Evolutionary conservation across 2,797 vertebrate genomes (phyloP).

Genomic region (Tenualosa ilisha): DNA sequence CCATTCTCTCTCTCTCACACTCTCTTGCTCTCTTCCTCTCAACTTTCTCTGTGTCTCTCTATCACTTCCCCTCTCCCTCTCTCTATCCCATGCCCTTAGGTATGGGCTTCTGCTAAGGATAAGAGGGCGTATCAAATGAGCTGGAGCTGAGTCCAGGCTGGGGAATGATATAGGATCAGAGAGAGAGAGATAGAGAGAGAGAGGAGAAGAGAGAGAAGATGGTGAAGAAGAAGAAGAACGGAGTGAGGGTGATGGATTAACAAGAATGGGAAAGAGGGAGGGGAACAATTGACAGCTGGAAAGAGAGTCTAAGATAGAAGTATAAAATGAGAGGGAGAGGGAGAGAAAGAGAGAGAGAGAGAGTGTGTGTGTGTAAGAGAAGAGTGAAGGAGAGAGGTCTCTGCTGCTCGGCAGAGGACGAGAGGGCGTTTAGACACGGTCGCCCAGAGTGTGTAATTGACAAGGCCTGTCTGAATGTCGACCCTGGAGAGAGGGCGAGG

Average conservation of each 20-base stretch:
- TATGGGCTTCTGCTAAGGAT: conserved; percentile 49
- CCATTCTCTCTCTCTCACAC: conserved; percentile 11
- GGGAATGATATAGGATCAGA: conserved; percentile 37
- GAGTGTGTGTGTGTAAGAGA: not conserved
- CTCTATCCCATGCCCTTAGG: conserved; percentile 45
- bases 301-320: not conserved
- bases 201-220: not conserved
- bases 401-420: not conserved
- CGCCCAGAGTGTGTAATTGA: conserved; percentile 41
- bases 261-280: not conserved
- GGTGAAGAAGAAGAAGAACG: not conserved
- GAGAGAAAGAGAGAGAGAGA: not conserved
- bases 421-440: conserved; percentile 6
- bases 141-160: conserved; percentile 47
- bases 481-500: not conserved
- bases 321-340: conserved; percentile 17
- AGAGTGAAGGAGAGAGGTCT: not conserved
- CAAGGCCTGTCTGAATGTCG: conserved; percentile 37
- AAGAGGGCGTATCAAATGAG: conserved; percentile 58
- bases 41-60: conserved; percentile 15
- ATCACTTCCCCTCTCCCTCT: conserved; percentile 46
- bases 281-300: not conserved
- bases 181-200: not conserved
- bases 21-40: conserved; percentile 29
- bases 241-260: not conserved